Percentiles rank a stretch among this genome's conserved stretches.
Evolutionary conservation across 1,140 invertebrate species (phyloP).

Genomic region (Leguminivora glycinivorella): DNA sequence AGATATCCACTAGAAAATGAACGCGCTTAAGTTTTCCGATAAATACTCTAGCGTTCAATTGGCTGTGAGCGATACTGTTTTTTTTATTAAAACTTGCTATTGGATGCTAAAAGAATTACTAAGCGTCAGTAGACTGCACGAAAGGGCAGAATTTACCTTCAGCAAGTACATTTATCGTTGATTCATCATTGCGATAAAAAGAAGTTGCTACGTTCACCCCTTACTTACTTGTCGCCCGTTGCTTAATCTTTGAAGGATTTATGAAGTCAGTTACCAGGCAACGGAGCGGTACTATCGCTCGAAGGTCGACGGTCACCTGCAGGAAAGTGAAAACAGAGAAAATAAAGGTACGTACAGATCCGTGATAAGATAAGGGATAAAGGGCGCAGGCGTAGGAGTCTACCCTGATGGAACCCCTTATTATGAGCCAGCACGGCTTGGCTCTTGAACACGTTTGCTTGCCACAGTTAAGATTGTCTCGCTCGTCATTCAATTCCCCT

Average conservation of each 20-base stretch:
- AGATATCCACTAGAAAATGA: background rate
- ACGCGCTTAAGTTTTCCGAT: background rate
- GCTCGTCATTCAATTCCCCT: conserved; percentile 39
- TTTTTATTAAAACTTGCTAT: background rate
- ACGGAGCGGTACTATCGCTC: background rate
- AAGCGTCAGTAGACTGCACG: background rate
- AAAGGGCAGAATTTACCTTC: background rate
- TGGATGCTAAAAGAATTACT: background rate
- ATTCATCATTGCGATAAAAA: background rate
- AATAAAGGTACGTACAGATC: conserved; percentile 21
- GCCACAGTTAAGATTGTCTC: conserved; percentile 47
- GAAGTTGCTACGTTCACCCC: background rate
- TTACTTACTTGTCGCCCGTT: background rate
- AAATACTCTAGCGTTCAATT: background rate
- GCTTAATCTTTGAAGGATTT: conserved; percentile 30
- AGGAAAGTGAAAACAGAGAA: conserved; percentile 5
- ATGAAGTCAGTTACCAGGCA: conserved; percentile 28
- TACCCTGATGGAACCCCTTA: conserved; percentile 49
- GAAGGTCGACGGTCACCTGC: conserved; percentile 11
- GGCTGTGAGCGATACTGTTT: background rate
- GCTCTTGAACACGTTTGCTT: conserved; percentile 64
- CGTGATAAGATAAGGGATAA: conserved; percentile 42
- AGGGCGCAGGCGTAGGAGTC: conserved; percentile 31
- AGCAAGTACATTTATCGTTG: conserved; percentile 2
- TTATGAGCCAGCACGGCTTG: conserved; percentile 59